A percentile compares a stretch with the other conserved stretches of the same genome.
Conservation (phyloP, 2,113 vertebrate genomes). For the Nothobranchius furzeri region DNA sequence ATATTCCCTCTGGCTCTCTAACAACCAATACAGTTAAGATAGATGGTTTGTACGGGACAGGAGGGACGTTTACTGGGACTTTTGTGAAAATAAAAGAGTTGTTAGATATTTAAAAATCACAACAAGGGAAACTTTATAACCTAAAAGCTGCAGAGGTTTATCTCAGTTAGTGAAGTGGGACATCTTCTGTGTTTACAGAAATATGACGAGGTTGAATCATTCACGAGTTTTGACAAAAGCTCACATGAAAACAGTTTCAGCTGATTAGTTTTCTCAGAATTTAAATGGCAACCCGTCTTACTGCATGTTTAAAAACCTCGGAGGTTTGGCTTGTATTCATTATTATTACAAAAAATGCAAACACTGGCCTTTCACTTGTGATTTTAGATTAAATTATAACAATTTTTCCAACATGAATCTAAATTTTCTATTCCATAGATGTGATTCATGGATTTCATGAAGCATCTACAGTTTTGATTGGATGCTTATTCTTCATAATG, state of each 20-base stretch:
- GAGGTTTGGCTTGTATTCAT: neutral
- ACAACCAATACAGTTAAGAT: conserved; percentile 26
- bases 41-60: conserved; percentile 21
- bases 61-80: neutral
- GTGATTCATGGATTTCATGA: no score
- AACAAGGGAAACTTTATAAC: neutral
- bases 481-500: no score
- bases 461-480: no score
- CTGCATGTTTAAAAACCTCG: neutral
- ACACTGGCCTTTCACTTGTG: no score
- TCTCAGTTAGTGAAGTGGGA: conserved; percentile 16
- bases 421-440: no score
- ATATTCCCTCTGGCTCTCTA: conserved; percentile 22
- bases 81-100: conserved; percentile 8
- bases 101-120: no score
- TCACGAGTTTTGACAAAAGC: neutral
- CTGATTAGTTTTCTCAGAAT: neutral
- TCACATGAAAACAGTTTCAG: neutral
- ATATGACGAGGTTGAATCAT: neutral
- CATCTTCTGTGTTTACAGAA: neutral
- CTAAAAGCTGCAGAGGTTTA: conserved; percentile 15
- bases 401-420: no score
- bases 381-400: no score
- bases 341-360: no score
- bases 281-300: no score